Evolutionary conservation across 2,888 invertebrate genomes (phyloP).

Genomic region (Teleiodes luculella): DNA sequence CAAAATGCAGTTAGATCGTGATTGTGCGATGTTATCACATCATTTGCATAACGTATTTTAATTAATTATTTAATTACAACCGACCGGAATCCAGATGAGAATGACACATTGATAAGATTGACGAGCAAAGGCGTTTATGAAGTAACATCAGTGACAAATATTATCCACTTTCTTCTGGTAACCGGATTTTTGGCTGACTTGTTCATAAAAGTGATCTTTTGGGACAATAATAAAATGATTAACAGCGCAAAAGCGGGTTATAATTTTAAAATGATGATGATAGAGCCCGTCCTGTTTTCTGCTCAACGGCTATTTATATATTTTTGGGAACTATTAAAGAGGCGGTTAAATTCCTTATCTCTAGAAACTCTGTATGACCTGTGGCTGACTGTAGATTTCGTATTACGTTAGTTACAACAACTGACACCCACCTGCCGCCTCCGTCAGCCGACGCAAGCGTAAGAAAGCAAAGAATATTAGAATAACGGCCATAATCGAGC

Average conservation of each 20-base stretch:
- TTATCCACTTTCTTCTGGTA: background rate
- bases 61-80: constrained; percentile 17
- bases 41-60: constrained; percentile 16
- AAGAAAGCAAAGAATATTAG: constrained; percentile 56
- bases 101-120: constrained; percentile 15
- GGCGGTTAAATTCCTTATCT: background rate
- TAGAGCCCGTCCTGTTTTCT: no score
- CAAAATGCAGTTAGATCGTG: constrained; percentile 13
- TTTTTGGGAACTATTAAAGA: no score
- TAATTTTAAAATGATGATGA: no score
- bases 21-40: constrained; percentile 17
- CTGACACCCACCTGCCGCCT: constrained; percentile 19
- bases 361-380: background rate
- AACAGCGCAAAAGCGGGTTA: no score
- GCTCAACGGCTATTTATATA: no score
- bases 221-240: no score
- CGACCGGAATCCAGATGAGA: constrained; percentile 21
- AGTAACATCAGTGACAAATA: background rate
- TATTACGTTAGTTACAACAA: constrained; percentile 18
- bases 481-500: constrained; percentile 71
- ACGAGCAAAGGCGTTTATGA: background rate
- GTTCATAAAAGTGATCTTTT: no score
- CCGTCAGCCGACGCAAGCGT: constrained; percentile 15
- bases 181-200: no score
- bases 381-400: background rate